Evolutionary conservation across 2,113 vertebrate species (phyloP).

Genomic region (Oenanthe melanoleuca): DNA sequence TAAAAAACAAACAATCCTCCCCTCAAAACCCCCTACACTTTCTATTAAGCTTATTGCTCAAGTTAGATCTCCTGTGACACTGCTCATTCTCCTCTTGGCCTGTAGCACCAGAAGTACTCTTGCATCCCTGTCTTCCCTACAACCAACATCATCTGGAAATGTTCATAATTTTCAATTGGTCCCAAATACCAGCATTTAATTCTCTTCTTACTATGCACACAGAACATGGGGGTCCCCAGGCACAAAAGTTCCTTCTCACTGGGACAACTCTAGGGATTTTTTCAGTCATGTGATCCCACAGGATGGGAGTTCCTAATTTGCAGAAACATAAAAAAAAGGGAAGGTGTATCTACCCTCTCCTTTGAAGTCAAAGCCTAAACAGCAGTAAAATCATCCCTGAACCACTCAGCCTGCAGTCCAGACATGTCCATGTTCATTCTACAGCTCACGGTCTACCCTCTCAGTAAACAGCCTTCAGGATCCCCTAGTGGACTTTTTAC

Average conservation of each 20-base stretch:
- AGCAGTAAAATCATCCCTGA: neutral
- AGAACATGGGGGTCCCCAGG: neutral
- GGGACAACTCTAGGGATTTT: neutral
- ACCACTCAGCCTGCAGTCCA: neutral
- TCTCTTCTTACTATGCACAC: neutral
- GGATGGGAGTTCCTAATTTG: neutral
- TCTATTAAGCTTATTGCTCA: conserved; percentile 5
- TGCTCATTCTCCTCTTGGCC: neutral
- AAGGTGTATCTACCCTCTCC: neutral
- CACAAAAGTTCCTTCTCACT: neutral
- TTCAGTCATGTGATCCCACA: neutral
- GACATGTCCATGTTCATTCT: neutral
- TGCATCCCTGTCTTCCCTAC: neutral
- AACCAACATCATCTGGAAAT: neutral
- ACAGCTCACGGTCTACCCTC: neutral
- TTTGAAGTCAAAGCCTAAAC: neutral
- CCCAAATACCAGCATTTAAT: neutral
- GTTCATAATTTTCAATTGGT: neutral
- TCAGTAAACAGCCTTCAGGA: neutral
- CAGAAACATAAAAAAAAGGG: neutral
- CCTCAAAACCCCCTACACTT: neutral
- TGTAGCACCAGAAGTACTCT: neutral
- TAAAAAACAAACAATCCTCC: neutral
- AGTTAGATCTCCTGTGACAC: neutral
- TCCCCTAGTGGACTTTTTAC: neutral